Percentiles rank a stretch among this genome's conserved stretches.
Conservation (phyloP, 2,113 vertebrate species). For the Saguinus midas region DNA sequence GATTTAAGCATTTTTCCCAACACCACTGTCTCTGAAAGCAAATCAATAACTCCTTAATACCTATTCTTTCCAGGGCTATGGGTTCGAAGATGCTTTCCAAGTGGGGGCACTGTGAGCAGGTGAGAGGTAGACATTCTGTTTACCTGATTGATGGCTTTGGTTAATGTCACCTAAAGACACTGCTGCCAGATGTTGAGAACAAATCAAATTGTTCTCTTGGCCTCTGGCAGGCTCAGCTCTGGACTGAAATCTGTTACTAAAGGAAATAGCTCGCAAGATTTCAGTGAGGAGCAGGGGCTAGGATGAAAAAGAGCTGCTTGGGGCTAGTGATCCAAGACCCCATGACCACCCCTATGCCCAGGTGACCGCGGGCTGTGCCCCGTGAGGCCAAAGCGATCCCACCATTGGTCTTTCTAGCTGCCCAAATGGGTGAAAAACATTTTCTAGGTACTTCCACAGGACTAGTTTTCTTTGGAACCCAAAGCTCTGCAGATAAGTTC, state of each 20-base stretch:
- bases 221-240: background rate
- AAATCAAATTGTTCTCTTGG: constrained; percentile 25
- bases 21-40: background rate
- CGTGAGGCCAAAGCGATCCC: background rate
- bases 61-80: background rate
- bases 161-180: constrained; percentile 22
- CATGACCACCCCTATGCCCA: background rate
- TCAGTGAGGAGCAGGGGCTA: background rate
- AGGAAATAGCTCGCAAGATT: background rate
- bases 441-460: background rate
- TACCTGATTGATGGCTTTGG: background rate
- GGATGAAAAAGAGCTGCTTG: background rate
- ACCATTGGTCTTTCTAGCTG: background rate
- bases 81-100: background rate
- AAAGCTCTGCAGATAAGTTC: background rate
- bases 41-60: constrained; percentile 42
- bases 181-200: background rate
- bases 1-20: background rate
- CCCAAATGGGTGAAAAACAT: background rate
- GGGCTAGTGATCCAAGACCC: background rate
- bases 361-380: background rate
- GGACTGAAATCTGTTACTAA: background rate
- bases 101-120: background rate
- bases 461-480: constrained; percentile 33
- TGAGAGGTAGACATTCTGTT: background rate